Base-by-base conservation (phyloP, 2,888 invertebrate species). In the Thymelicus acteon region DNA sequence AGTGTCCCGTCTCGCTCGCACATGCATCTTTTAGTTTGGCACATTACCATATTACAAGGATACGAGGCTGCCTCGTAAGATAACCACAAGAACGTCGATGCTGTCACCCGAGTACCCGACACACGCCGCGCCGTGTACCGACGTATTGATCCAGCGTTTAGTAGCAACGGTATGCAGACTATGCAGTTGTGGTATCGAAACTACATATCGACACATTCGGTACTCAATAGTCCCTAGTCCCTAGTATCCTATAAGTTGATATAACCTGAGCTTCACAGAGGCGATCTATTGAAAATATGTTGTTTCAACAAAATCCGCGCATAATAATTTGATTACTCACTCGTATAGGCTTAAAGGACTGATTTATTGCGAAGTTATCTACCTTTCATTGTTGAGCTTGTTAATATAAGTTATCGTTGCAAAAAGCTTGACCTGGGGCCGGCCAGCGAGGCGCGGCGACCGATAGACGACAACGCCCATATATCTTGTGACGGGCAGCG, bases 401-500 rank as follows among this genome's bases (percentile, higher is more conserved):
- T 52, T 74, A 69, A 63, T 71, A 58, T 72, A 72, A 72, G 70
- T 73, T 71, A 66, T 68, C 60, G 65, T 72, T 60, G 74, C 72
- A 73, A 73, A 73, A 73, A 75, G 72, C 72, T 66, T 69, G 71
- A 60, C 60, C 65, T 71, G 71, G 71, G 72, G 63, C 67, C 73
- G 76, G 75, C 74, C 78, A 75, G 80, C 79, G 76, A 78, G 77
- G 78, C 78, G 78, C 74, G 73, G 80, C 82, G 81, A 78, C 79
- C 80, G 84, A 86, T 87, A 82, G 83, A 80, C 82, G 79, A 85
- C 84, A 83, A 79, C 79, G 79, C 77, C 82, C 85, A 85, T 89
- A 86, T 86, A 89, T 90, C 87, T 87, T 80, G 75, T 79, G 80
- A 82, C 82, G 81, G 77, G 78, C 77, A 72, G 76, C 81, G 85